phyloP scores from a whole-genome alignment of 53 echinoderm and acorn worm species.

The Echinarachnius parma region DNA sequence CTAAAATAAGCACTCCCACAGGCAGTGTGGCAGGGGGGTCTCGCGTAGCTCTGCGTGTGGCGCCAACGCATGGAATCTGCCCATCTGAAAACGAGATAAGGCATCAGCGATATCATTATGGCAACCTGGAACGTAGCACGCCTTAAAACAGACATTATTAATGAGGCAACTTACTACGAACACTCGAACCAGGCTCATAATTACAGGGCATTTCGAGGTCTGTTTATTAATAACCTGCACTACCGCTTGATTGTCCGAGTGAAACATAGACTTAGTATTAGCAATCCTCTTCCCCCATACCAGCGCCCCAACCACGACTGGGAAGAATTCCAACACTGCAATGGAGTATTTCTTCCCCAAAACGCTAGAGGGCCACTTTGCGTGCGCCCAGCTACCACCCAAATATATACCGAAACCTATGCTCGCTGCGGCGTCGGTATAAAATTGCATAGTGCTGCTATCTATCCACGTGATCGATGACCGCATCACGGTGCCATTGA shows the following conservation, averaged over 20 bases:
- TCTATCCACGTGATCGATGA: not conserved
- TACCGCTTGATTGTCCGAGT: constrained; percentile 50
- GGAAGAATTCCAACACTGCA: constrained; percentile 43
- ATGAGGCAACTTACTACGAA: constrained; percentile 33
- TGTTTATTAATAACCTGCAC: constrained; percentile 51
- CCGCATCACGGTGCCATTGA: constrained; percentile 28
- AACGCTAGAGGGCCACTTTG: constrained; percentile 20
- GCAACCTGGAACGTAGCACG: constrained; percentile 30
- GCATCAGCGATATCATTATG: constrained; percentile 47
- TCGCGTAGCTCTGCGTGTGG: constrained; percentile 1
- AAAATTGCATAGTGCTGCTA: not conserved
- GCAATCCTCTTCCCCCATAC: constrained; percentile 27
- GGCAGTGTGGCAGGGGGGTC: constrained; percentile 19
- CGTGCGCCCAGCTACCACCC: constrained; percentile 4
- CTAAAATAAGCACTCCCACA: no score
- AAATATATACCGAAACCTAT: constrained; percentile 47
- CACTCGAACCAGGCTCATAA: constrained; percentile 35
- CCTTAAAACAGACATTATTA: constrained; percentile 29
- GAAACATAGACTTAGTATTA: constrained; percentile 25
- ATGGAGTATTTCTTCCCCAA: constrained; percentile 26
- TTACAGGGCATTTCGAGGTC: constrained; percentile 25
- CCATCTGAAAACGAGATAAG: constrained; percentile 21
- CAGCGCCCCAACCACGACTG: constrained; percentile 25
- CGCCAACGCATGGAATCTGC: constrained; percentile 1
- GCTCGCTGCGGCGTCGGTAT: constrained; percentile 11